Evolutionary conservation across 2,797 vertebrate genomes (phyloP), one percentile per base, ranked within the genome.

Genomic region (Sebastolobus altivelis): DNA sequence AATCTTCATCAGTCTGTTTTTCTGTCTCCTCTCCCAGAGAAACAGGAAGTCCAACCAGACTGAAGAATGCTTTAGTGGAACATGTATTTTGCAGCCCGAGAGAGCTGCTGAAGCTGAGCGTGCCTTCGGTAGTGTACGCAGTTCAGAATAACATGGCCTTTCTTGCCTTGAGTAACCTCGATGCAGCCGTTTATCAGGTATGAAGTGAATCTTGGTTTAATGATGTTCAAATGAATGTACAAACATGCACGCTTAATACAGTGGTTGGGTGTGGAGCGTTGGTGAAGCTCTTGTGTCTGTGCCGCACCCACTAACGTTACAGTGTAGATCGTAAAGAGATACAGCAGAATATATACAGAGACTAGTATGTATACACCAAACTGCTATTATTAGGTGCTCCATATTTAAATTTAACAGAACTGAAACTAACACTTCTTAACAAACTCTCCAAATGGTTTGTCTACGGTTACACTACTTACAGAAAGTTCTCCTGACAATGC

Each of bases 91-190:
- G 90, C 72, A 99, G 96, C 80, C 97, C 97, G 1, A 95, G 75
- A 77, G 98, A 99, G 75, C 87, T 99, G 89, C 89, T 98, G 69
- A 99, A 99, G 92, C 93, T 99, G 84, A 97, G 98, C 11, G 95
- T 99, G 49, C 98, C 99, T 0, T 99, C 99, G 0, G 0, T 99
- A 18, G 99, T 99, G 4, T 99, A 99, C 0, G 99, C 97, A 2
- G 7, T 99, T 54, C 99, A 99, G 92, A 99, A 99, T 83, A 99
- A 99, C 85, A 99, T 99, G 99, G 98, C 97, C 0, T 99, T 99
- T 37, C 56, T 99, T 62, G 99, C 98, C 3, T 94, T 99, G 46
- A 99, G 99, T 88, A 99, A 99, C 88, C 95, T 99, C 52, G 99
- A 99, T 82, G 98, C 97, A 4, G 98, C 99, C 0, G 97, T 99